These are phyloP conservation scores for Netelia inedita DNA, from an alignment of 2,888 invertebrate species.

Conservation along the genomic window DNA sequence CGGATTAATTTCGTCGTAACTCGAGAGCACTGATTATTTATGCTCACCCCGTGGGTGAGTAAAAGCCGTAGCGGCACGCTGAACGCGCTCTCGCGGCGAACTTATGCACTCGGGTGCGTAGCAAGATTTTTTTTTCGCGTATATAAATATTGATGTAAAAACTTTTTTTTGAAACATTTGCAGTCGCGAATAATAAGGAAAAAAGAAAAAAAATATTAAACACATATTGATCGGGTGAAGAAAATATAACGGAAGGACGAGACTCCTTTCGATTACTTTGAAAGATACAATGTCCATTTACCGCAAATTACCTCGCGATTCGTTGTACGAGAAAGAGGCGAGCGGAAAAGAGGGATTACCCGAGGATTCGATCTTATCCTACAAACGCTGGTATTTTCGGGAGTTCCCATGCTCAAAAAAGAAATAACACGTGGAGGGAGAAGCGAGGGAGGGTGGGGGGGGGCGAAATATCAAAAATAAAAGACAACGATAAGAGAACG, in stretches of 20 bases:
- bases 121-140: constrained; percentile 1
- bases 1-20: constrained; percentile 82
- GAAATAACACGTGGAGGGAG: constrained; percentile 2
- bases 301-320: constrained; percentile 43
- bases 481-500: constrained; percentile 68
- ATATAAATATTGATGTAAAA: background rate
- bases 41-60: constrained; percentile 69
- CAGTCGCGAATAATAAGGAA: background rate
- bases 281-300: constrained; percentile 37
- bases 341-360: constrained; percentile 10
- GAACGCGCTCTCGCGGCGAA: constrained; percentile 38
- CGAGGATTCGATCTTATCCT: constrained; percentile 4
- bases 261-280: constrained; percentile 40
- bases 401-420: constrained; percentile 16
- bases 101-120: constrained; percentile 10
- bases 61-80: constrained; percentile 60
- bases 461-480: constrained; percentile 6
- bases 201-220: constrained; percentile 1
- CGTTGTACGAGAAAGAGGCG: constrained; percentile 5
- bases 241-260: background rate
- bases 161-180: too few species aligned
- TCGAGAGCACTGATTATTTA: constrained; percentile 79
- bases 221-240: background rate
- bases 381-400: constrained; percentile 1
- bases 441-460: constrained; percentile 33